phyloP scores from a whole-genome alignment of 2,797 vertebrate genomes.

The Podargus strigoides region DNA sequence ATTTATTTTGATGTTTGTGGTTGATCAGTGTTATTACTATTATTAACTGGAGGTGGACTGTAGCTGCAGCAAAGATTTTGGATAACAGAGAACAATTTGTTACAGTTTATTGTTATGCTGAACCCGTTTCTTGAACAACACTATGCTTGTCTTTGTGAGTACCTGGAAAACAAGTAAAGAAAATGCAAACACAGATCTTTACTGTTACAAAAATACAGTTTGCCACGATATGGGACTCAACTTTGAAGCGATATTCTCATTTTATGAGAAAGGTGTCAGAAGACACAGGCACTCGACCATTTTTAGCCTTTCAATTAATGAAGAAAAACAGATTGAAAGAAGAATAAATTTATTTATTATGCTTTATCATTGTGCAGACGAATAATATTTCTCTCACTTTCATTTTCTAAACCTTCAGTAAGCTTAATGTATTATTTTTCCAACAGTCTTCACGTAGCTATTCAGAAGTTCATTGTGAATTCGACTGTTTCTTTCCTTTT shows the following conservation, averaged over 20 bases:
- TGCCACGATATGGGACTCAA: background rate
- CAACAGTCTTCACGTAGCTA: background rate
- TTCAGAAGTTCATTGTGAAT: background rate
- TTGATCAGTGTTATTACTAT: background rate
- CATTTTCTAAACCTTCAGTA: background rate
- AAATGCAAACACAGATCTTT: background rate
- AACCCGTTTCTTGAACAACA: background rate
- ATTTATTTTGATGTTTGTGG: background rate
- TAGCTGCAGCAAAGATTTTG: background rate
- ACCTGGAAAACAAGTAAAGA: background rate
- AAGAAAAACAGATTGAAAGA: background rate
- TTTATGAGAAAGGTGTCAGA: background rate
- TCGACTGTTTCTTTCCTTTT: background rate
- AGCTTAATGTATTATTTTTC: background rate
- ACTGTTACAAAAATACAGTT: background rate
- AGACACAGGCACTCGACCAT: background rate
- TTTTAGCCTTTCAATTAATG: background rate
- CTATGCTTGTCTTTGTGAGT: background rate
- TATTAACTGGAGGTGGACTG: background rate
- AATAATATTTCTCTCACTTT: background rate
- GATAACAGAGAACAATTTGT: background rate
- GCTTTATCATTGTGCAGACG: background rate
- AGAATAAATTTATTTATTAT: background rate
- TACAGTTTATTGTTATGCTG: background rate
- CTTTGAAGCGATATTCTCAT: background rate